phyloP scores from a whole-genome alignment of 2,888 invertebrate genomes.

The Zaprionus obscuricornis region DNA sequence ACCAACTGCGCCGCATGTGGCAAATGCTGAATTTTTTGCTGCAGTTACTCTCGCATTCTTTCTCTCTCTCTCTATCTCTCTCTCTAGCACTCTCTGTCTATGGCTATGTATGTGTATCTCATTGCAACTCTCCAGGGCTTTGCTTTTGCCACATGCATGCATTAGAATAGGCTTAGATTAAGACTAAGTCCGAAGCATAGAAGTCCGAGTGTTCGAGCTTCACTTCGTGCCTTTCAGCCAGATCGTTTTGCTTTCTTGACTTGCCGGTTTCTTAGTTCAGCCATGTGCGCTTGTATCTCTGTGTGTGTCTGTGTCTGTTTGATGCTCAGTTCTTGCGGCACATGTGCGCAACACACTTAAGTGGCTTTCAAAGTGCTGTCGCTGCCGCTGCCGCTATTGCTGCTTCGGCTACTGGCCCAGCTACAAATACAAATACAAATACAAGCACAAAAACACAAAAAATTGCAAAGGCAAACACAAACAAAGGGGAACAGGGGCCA shows the following conservation, averaged over 20 bases:
- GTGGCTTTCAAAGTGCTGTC: slow-evolving; percentile 65
- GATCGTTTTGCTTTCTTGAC: slow-evolving; percentile 50
- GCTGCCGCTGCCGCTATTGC: slow-evolving; percentile 41
- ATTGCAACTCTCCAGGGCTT: slow-evolving; percentile 40
- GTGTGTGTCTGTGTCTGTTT: slow-evolving; percentile 29
- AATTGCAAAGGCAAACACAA: slow-evolving; percentile 25
- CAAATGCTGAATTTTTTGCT: slow-evolving; percentile 64
- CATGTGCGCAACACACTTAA: slow-evolving; percentile 69
- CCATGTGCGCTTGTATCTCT: slow-evolving; percentile 17
- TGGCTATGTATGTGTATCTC: slow-evolving; percentile 12
- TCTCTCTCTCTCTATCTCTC: slow-evolving; percentile 5
- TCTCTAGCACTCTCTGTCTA: slow-evolving; percentile 11
- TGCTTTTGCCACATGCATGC: slow-evolving; percentile 34
- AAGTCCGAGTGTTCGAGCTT: slow-evolving; percentile 53
- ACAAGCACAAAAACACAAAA: slow-evolving; percentile 13
- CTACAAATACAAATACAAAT: slow-evolving; percentile 36
- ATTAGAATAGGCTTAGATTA: slow-evolving; percentile 79
- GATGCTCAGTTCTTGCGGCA: slow-evolving; percentile 64
- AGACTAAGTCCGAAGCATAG: slow-evolving; percentile 58
- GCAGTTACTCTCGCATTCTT: slow-evolving; percentile 44
- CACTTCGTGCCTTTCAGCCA: slow-evolving; percentile 52
- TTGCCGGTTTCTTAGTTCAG: slow-evolving; percentile 70
- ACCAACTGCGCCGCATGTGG: slow-evolving; percentile 65
- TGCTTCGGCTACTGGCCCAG: slow-evolving; percentile 40
- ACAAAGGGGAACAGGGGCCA: slow-evolving; percentile 16